Base-by-base conservation (phyloP, 1,140 invertebrate species). In the Drosophila cardini region DNA sequence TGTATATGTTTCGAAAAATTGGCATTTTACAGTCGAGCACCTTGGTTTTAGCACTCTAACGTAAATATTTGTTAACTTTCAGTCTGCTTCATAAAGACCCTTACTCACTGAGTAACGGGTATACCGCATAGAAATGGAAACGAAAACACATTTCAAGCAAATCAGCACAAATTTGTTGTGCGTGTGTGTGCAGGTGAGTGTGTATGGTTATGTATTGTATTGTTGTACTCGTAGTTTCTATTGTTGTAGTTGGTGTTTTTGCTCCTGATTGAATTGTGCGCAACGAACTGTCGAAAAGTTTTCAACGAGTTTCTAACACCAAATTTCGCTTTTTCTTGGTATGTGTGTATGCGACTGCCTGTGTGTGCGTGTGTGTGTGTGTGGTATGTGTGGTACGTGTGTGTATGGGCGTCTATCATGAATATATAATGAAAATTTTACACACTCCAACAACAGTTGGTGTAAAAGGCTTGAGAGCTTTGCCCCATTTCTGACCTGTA, bases 361-460 rank as follows among this genome's bases (percentile, higher is more conserved):
- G 36, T 26, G 48, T 15, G 8, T 42, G 13, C 45, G 26, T 30
- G n/a, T 62, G 48, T 50, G 32, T 58, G 45, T 58, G 42, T 21
- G 45, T 7, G n/a, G n/a, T n/a, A n/a, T n/a, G n/a, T n/a, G n/a
- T n/a, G n/a, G n/a, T n/a, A n/a, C n/a, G 10, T 36, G 21, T 30
- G 42, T 21, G 13, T 45, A 26, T 13, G 13, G 21, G 43, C 13
- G 16, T 38, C 67, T 57, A 50, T 45, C 52, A 76, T 79, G 79
- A 83, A 79, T 87, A 71, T 67, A 72, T 76, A 79, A 87, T 86
- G 79, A 73, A 86, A 87, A 83, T 75, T 86, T 87, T 64, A 82
- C 79, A 83, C 83, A 64, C 79, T 76, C 63, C 42, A 55, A 52
- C 61, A 52, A 67, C 43, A 50, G 48, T 53, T 18, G 3, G 16